Percentiles rank a stretch among this genome's conserved stretches.
phyloP scores from a whole-genome alignment of 1,140 invertebrate genomes.

The Microplitis demolitor region DNA sequence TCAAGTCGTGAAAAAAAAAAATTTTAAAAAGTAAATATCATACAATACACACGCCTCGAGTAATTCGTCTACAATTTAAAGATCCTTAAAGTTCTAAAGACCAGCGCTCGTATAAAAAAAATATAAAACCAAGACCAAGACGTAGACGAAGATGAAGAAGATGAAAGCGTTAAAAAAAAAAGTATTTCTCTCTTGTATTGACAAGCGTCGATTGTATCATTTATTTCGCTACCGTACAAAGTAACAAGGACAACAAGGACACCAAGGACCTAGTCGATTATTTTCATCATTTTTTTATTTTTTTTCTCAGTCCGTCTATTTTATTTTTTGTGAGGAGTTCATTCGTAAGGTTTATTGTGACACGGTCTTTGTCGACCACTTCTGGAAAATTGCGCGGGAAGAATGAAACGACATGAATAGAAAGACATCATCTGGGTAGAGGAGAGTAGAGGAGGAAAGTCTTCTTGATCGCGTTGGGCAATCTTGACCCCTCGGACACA shows the following conservation, averaged over 20 bases:
- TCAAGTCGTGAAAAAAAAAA: constrained; percentile 27
- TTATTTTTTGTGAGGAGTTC: neutral
- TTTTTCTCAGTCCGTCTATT: neutral
- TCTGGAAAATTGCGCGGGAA: constrained; percentile 54
- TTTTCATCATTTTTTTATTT: constrained; percentile 32
- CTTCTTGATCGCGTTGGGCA: constrained; percentile 18
- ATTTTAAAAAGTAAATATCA: neutral
- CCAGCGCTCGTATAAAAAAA: neutral
- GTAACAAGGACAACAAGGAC: neutral
- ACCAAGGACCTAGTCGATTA: constrained; percentile 33
- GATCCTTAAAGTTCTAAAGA: neutral
- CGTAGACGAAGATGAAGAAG: neutral
- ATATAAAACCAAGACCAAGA: neutral
- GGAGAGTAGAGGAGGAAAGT: neutral
- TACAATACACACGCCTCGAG: constrained; percentile 29
- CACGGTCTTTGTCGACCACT: constrained; percentile 50
- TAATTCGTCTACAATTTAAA: neutral
- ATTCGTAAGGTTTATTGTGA: constrained; percentile 47
- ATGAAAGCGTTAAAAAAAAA: neutral
- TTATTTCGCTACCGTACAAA: constrained; percentile 41
- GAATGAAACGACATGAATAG: constrained; percentile 37
- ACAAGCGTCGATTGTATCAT: constrained; percentile 49
- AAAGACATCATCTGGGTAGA: neutral
- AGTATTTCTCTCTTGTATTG: constrained; percentile 30
- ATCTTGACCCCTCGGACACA: constrained; percentile 16